These are phyloP conservation scores for Nylanderia fulva DNA, from an alignment of 1,140 invertebrate genomes.

Conservation along the genomic window DNA sequence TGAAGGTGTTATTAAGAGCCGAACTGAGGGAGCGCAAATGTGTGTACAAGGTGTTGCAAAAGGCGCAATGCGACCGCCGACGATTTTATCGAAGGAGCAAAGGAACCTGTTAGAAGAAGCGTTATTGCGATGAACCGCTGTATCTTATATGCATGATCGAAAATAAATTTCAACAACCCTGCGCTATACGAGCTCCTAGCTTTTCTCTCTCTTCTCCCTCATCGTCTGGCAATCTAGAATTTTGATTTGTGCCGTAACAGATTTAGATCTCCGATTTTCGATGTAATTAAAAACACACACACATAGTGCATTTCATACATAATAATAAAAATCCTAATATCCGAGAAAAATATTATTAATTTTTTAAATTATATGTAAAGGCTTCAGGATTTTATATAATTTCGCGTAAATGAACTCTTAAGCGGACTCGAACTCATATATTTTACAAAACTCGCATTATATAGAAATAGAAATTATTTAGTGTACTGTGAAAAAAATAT, in stretches of 20 bases:
- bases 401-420: not conserved
- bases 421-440: too few relatives aligned
- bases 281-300: not conserved
- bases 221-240: constrained; percentile 54
- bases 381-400: not conserved
- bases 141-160: constrained; percentile 79
- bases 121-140: constrained; percentile 78
- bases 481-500: too few relatives aligned
- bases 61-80: constrained; percentile 74
- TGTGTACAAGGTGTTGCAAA: constrained; percentile 74
- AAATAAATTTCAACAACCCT: constrained; percentile 78
- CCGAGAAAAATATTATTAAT: not conserved
- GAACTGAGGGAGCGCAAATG: constrained; percentile 40
- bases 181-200: constrained; percentile 68
- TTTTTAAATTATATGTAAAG: not conserved
- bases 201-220: constrained; percentile 71
- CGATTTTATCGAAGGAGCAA: constrained; percentile 79
- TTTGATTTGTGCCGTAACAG: constrained; percentile 7
- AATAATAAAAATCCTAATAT: not conserved
- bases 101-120: constrained; percentile 81
- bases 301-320: not conserved
- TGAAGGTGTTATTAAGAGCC: constrained; percentile 75
- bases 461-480: too few relatives aligned
- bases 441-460: too few relatives aligned
- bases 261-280: not conserved